Percentiles rank a stretch among this genome's conserved stretches.
These are phyloP conservation scores for Antennarius striatus DNA, from an alignment of 2,113 vertebrate species.

Conservation along the genomic window DNA sequence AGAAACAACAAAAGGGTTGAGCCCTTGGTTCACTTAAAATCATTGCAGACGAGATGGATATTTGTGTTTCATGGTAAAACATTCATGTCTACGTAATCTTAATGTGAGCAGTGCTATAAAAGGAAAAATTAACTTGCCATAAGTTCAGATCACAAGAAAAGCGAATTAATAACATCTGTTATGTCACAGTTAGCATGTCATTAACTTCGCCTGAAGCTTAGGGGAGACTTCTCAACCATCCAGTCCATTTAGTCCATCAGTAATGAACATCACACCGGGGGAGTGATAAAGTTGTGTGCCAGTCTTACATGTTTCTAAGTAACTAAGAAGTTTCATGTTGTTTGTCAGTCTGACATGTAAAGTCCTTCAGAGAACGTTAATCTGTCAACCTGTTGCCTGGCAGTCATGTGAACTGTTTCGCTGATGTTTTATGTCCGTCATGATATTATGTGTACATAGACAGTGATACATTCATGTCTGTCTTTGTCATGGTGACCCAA, in stretches of 20 bases:
- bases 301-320: constrained; percentile 57
- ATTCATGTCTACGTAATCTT: too few relatives aligned
- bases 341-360: constrained; percentile 55
- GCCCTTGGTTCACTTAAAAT: constrained; percentile 10
- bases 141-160: constrained; percentile 18
- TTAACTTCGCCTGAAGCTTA: constrained; percentile 29
- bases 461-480: constrained; percentile 46
- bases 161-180: constrained; percentile 33
- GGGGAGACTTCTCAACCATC: constrained; percentile 32
- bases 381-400: constrained; percentile 51
- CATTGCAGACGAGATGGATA: not conserved
- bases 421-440: constrained; percentile 42
- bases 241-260: constrained; percentile 40
- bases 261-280: constrained; percentile 51
- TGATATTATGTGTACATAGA: constrained; percentile 20
- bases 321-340: constrained; percentile 51
- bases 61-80: too few relatives aligned
- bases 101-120: not conserved
- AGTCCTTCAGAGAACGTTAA: constrained; percentile 53
- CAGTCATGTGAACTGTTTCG: constrained; percentile 50
- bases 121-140: not conserved
- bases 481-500: constrained; percentile 46
- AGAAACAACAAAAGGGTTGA: not conserved
- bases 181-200: constrained; percentile 32
- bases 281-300: constrained; percentile 74